A percentile compares a stretch with the other conserved stretches of the same genome.
Conservation (phyloP, 2,113 vertebrate species). For the Taxidea taxus region DNA sequence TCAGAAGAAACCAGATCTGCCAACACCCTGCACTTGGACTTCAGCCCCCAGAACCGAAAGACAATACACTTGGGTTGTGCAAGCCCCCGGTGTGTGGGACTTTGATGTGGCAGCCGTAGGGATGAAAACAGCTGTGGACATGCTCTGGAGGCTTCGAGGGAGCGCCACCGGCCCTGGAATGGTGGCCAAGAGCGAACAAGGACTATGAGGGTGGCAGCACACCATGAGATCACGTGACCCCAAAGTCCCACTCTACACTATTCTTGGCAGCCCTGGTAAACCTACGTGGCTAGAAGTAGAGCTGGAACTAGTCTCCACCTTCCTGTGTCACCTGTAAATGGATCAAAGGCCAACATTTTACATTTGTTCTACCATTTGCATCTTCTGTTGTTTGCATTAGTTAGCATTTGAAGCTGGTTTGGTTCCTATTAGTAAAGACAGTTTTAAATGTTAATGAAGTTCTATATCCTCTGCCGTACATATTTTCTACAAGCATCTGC, state of each 20-base stretch:
- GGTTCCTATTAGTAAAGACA: neutral
- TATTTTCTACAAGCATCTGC: slow-evolving; percentile 42
- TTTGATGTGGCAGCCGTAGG: neutral
- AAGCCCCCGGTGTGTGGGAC: neutral
- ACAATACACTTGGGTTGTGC: neutral
- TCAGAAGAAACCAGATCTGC: neutral
- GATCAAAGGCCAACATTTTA: neutral
- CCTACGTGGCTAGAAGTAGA: neutral
- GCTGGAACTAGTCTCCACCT: neutral
- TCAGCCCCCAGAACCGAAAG: neutral
- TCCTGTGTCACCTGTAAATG: neutral
- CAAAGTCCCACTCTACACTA: neutral
- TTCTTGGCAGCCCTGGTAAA: neutral
- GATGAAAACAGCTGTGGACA: neutral
- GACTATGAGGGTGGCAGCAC: fast-evolving
- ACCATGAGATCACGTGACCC: neutral
- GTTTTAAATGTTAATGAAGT: slow-evolving; percentile 28
- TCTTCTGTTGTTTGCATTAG: neutral
- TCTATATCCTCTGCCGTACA: neutral
- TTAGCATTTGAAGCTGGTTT: slow-evolving; percentile 43
- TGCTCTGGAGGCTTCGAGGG: neutral
- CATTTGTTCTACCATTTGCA: neutral
- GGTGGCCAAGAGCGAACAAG: neutral
- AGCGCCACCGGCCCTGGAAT: neutral
- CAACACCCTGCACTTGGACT: neutral